Evolutionary conservation across 2,113 vertebrate species (phyloP), one percentile per base, ranked within the genome.

Genomic region (Pseudonaja textilis): DNA sequence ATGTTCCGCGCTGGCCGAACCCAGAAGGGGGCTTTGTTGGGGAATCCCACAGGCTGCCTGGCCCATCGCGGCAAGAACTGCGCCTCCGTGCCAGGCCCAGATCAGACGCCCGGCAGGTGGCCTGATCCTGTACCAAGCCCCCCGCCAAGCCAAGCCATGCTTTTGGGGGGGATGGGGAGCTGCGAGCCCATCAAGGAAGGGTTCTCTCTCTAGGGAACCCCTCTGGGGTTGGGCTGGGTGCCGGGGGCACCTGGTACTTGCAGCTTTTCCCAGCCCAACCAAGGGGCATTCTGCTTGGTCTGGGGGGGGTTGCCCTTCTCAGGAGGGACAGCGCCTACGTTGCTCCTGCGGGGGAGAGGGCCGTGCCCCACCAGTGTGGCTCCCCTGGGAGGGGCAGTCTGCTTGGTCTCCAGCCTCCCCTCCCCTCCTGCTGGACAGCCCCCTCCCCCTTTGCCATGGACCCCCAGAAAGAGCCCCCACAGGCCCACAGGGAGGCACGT

Each of bases 1-100:
- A 96, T 97, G 96, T 96, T 96, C 96, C 96, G 95, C 64, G 1
- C 95, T 93, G 94, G 95, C 96, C 96, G 96, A 97, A 93, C 50
- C 93, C 91, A 92, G 95, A 94, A 92, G 94, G 64, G 1, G 95
- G 94, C 96, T 90, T 96, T 96, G 88, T 96, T 95, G 93, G 85
- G 93, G 95, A 96, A 97, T 95, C 61, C 57, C 94, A 88, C 91
- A 61, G 93, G n/a, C 11, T 92, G 90, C 94, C 59, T 64, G 89
- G 69, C 91, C 88, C 92, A 52, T 89, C 12, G 6, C 85, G 0
- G 55, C 93, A 50, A 93, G 95, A 91, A 96, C 93, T 1, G 25
- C 55, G 1, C 18, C 8, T 10, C 6, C 7, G 0, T 0, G 50
- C 93, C 61, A 91, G 92, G 90, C 56, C 1, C 94, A 95, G 94